Conservation (phyloP, 2,113 vertebrate genomes). For the Hemiscyllium ocellatum region DNA sequence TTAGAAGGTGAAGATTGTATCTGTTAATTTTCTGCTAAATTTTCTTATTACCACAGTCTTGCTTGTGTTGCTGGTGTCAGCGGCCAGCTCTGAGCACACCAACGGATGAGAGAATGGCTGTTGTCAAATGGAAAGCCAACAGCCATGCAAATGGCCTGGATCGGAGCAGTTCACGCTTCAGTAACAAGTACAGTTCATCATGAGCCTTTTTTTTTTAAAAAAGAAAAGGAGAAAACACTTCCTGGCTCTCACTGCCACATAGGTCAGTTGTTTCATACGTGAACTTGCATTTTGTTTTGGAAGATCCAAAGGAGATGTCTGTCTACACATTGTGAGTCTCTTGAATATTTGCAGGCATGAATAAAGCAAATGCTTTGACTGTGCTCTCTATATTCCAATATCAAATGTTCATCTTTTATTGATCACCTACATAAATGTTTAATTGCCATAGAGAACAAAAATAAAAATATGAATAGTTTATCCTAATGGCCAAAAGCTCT, state of each 20-base stretch:
- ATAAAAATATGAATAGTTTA: background rate
- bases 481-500: background rate
- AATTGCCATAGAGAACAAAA: background rate
- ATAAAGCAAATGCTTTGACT: background rate
- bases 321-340: background rate
- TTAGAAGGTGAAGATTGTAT: background rate
- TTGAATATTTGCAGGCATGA: background rate
- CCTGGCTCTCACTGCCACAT: background rate
- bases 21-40: background rate
- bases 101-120: slow-evolving; percentile 63
- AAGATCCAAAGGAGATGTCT: background rate
- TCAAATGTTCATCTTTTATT: background rate
- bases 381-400: background rate
- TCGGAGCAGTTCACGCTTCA: slow-evolving; percentile 71
- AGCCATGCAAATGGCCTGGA: slow-evolving; percentile 72
- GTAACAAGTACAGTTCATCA: slow-evolving; percentile 78
- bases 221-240: background rate
- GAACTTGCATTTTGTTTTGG: background rate
- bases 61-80: slow-evolving; percentile 87
- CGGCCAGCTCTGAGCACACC: slow-evolving; percentile 55
- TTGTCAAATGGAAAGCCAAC: slow-evolving; percentile 70
- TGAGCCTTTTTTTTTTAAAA: slow-evolving; percentile 46
- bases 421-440: background rate
- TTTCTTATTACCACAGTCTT: slow-evolving; percentile 58
- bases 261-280: background rate